phyloP scores from a whole-genome alignment of 2,888 invertebrate species.

The Latrodectus hesperus region DNA sequence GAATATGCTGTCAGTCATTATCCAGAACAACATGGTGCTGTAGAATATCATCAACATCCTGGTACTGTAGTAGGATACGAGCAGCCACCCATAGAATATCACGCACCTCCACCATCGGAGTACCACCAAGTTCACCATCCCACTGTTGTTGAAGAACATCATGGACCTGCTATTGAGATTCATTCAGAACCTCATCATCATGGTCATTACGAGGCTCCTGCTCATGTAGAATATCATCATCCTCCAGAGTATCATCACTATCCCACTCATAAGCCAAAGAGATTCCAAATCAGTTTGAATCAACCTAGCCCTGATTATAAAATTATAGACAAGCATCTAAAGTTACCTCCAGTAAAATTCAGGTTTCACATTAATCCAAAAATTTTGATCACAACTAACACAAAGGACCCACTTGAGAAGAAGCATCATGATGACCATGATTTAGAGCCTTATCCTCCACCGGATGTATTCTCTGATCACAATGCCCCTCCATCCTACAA shows the following conservation, averaged over 20 bases:
- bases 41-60: conserved; percentile 34
- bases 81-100: conserved; percentile 40
- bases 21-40: conserved; percentile 6
- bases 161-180: conserved; percentile 39
- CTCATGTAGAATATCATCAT: conserved; percentile 41
- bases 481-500: conserved; percentile 51
- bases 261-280: conserved; percentile 41
- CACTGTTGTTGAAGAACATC: conserved; percentile 38
- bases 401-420: conserved; percentile 69
- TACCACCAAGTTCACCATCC: conserved; percentile 38
- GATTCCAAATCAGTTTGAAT: conserved; percentile 47
- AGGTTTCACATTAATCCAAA: conserved; percentile 69
- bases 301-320: conserved; percentile 62
- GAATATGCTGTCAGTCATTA: conserved; percentile 24
- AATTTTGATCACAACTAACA: conserved; percentile 65
- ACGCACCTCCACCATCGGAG: conserved; percentile 22
- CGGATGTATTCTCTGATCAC: conserved; percentile 57
- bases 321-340: conserved; percentile 66
- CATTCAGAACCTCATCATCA: conserved; percentile 34
- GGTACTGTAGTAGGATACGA: conserved; percentile 22
- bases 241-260: conserved; percentile 54
- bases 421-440: conserved; percentile 68
- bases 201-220: conserved; percentile 15
- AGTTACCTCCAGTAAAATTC: conserved; percentile 69
- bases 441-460: conserved; percentile 66